Conservation (phyloP, 1,140 invertebrate species). For the Dendrolimus kikuchii region DNA sequence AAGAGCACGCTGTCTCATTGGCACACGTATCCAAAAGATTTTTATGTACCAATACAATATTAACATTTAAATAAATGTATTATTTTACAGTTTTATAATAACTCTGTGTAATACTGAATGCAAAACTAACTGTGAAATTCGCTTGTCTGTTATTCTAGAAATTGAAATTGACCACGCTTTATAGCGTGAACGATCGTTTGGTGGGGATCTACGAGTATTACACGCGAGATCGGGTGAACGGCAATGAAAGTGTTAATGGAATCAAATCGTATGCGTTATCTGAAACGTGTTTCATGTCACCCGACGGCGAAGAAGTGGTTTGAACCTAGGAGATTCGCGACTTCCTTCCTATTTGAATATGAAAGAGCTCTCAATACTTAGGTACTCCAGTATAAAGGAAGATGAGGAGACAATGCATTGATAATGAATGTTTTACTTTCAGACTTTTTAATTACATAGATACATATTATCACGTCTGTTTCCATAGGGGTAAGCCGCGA, state of each 20-base stretch:
- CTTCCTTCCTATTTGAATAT: conserved; percentile 43
- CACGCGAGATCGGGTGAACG: conserved; percentile 1
- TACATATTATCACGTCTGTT: no score
- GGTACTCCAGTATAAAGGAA: conserved; percentile 16
- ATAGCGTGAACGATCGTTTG: not conserved
- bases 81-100: no score
- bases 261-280: conserved; percentile 32
- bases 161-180: no score
- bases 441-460: not conserved
- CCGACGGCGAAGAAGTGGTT: conserved; percentile 27
- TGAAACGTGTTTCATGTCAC: conserved; percentile 48
- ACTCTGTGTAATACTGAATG: no score
- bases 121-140: no score
- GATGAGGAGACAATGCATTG: conserved; percentile 16
- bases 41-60: no score
- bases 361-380: conserved; percentile 31
- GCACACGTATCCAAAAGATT: no score
- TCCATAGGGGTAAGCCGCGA: no score
- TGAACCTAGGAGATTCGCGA: conserved; percentile 25
- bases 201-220: not conserved
- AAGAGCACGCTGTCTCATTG: no score
- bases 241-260: conserved; percentile 13
- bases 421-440: conserved; percentile 1
- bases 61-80: no score
- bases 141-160: no score